Evolutionary conservation across 2,888 invertebrate species (phyloP).

Genomic region (Brachypalpus laphriformis): DNA sequence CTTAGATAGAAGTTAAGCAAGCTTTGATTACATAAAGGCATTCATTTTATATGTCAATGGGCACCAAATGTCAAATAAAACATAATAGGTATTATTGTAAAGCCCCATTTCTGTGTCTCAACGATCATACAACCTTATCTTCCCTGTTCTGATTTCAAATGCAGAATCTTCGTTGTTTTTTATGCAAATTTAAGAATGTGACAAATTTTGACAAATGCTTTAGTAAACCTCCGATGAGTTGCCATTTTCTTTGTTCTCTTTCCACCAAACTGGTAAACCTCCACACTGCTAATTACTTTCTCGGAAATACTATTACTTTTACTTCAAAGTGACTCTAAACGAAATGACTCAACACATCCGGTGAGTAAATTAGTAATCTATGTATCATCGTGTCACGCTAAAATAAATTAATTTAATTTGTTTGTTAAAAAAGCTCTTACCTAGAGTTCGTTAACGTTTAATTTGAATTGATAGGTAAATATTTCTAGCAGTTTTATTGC

Average conservation of each 20-base stretch:
- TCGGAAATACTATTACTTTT: conserved; percentile 4
- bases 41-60: background rate
- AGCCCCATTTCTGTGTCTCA: too few relatives aligned
- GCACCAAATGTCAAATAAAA: background rate
- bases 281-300: background rate
- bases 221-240: background rate
- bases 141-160: too few relatives aligned
- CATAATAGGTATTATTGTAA: too few relatives aligned
- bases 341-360: conserved; percentile 47
- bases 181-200: background rate
- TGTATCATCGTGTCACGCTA: conserved; percentile 31
- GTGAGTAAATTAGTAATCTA: conserved; percentile 18
- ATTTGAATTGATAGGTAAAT: background rate
- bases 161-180: too few relatives aligned
- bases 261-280: background rate
- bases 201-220: too few relatives aligned
- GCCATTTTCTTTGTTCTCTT: background rate
- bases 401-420: conserved; percentile 12
- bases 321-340: background rate
- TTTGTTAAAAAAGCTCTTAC: conserved; percentile 10
- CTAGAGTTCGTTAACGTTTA: conserved; percentile 8
- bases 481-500: background rate
- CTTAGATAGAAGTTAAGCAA: background rate
- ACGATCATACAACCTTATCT: too few relatives aligned
- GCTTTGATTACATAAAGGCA: background rate